These are phyloP conservation scores for Diprion similis DNA, from an alignment of 1,140 invertebrate species.

Conservation along the genomic window DNA sequence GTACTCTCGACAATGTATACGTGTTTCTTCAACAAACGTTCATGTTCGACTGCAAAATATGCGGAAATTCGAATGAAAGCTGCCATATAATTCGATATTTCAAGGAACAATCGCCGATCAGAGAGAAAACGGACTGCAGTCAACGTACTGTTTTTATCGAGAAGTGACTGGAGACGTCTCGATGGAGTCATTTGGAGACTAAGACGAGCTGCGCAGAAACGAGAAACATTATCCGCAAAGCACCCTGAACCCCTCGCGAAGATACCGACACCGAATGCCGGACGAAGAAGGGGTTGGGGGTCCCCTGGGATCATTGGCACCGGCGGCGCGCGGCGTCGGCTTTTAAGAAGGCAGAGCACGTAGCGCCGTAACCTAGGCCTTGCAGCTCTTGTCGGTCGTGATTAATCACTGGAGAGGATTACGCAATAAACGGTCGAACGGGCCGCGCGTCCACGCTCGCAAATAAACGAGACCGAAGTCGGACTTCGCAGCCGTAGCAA, in stretches of 20 bases:
- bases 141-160: no score
- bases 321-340: constrained; percentile 8
- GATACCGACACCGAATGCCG: neutral
- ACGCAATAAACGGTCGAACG: constrained; percentile 12
- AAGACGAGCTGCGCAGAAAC: no score
- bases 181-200: no score
- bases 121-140: no score
- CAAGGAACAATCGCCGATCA: no score
- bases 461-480: neutral
- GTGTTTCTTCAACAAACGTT: no score
- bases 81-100: no score
- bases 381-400: constrained; percentile 10
- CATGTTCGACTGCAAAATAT: no score
- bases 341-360: neutral
- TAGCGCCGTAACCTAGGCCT: constrained; percentile 12
- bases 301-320: constrained; percentile 7
- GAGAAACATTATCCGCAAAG: neutral
- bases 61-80: no score
- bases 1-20: no score
- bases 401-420: constrained; percentile 13
- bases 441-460: constrained; percentile 5
- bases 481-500: neutral
- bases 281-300: neutral
- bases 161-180: no score
- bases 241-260: neutral